Base-by-base conservation (phyloP, 2,113 vertebrate genomes). In the Tonatia bakeri region DNA sequence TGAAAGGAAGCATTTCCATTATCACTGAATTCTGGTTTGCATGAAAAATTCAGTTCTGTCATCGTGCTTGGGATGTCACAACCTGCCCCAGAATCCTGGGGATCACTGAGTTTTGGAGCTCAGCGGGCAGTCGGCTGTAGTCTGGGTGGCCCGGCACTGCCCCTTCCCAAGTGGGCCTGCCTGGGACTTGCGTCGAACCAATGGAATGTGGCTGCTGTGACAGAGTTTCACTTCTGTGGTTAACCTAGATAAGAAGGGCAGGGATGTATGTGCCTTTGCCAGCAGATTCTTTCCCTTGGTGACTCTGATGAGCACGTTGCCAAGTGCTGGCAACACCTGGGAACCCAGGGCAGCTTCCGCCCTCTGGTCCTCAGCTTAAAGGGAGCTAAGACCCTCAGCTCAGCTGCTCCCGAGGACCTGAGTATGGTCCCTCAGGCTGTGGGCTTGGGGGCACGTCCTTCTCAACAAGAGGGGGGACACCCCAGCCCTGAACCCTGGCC, bases 51-150 rank as follows among this genome's bases (percentile, higher is more conserved):
- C 9, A 87, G 45, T 67, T 87, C 52, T 52, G 13, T 64, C 75
- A 43, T 95, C 52, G 0, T 86, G 61, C 72, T 87, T 72, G 43
- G 54, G 13, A 70, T 97, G 91, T 95, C 88, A 91, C 75, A 96
- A 91, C 69, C 88, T 38, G 24, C 33, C 14, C 54, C 54, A 24
- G 22, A 59, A 8, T 59, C 56, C 24, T 26, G 56, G 24, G 56
- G 56, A 10, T 59, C 56, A 59, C 56, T 59, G 56, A 59, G 56
- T 59, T 59, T 59, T 24, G 24, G 56, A 20, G 54, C 17, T 24
- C 54, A 24, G 54, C 3, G 56, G 26, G 56, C 16, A 17, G 31
- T 16, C 33, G 3, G n/a, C 36, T 5, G 69, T 13, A 4, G 69
- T 9, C 38, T 1, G 12, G 20, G 22, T 52, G 76, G 19, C 33